These are phyloP conservation scores for Dysdera silvatica DNA, from an alignment of 1,140 invertebrate species.

Conservation along the genomic window DNA sequence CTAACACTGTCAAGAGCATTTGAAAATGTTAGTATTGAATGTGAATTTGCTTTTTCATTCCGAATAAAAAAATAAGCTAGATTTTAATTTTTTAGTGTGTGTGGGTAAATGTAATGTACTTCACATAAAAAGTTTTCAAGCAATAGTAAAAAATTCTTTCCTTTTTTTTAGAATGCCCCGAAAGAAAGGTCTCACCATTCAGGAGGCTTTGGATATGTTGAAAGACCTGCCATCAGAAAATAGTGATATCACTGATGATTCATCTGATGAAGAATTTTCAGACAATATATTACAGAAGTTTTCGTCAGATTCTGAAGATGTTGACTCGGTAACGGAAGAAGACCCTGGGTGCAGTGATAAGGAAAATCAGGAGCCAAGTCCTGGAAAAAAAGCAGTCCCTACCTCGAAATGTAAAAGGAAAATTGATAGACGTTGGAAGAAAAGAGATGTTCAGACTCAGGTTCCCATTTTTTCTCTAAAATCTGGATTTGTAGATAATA, in stretches of 20 bases:
- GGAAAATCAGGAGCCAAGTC: neutral
- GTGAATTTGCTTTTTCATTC: neutral
- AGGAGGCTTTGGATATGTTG: slow-evolving; percentile 5
- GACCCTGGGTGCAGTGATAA: slow-evolving; percentile 8
- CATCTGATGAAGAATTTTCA: no score
- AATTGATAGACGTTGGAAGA: slow-evolving; percentile 15
- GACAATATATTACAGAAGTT: no score
- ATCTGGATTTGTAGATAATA: neutral
- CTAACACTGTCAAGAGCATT: neutral
- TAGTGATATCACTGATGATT: slow-evolving; percentile 8
- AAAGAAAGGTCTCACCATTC: slow-evolving; percentile 13
- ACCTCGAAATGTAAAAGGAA: slow-evolving; percentile 10
- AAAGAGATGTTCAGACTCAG: slow-evolving; percentile 11
- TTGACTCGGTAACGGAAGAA: slow-evolving; percentile 11
- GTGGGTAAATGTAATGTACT: neutral
- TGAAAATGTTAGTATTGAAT: slow-evolving; percentile 1
- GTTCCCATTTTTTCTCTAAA: slow-evolving; percentile 10
- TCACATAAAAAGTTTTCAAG: slow-evolving; percentile 1
- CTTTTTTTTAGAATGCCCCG: no score
- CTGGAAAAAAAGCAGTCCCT: slow-evolving; percentile 10
- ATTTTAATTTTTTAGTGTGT: slow-evolving; percentile 1
- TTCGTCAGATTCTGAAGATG: slow-evolving; percentile 13
- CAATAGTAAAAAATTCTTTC: slow-evolving; percentile 11
- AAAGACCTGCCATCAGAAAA: slow-evolving; percentile 8
- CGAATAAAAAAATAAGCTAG: slow-evolving; percentile 1